Conservation (phyloP, 2,888 invertebrate species). For the Rapana venosa region DNA sequence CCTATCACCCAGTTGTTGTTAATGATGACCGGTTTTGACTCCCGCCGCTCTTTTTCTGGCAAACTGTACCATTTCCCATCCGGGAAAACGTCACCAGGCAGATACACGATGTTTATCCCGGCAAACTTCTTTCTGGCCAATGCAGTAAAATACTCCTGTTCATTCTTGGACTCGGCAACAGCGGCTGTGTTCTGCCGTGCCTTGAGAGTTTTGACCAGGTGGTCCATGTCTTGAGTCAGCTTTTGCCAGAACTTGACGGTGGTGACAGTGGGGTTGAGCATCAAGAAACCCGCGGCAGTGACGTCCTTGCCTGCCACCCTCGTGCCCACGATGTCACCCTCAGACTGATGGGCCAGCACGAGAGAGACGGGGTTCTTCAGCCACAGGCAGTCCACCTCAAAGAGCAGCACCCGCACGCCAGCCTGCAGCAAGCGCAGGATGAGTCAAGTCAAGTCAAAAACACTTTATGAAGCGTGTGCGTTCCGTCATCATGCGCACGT, state of each 20-base stretch:
- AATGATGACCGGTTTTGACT: slow-evolving; percentile 57
- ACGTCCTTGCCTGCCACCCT: slow-evolving; percentile 49
- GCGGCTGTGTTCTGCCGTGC: slow-evolving; percentile 43
- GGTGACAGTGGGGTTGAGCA: slow-evolving; percentile 55
- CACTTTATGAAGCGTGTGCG: slow-evolving; percentile 60
- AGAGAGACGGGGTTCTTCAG: slow-evolving; percentile 58
- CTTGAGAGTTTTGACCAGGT: slow-evolving; percentile 53
- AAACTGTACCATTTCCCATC: slow-evolving; percentile 66
- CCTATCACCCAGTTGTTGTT: slow-evolving; percentile 66
- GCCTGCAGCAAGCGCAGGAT: slow-evolving; percentile 53
- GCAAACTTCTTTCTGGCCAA: slow-evolving; percentile 54
- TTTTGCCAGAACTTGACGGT: slow-evolving; percentile 57
- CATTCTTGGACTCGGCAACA: slow-evolving; percentile 60
- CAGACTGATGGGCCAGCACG: slow-evolving; percentile 46
- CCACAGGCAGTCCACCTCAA: slow-evolving; percentile 68
- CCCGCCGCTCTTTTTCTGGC: slow-evolving; percentile 46
- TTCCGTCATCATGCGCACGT: slow-evolving; percentile 61
- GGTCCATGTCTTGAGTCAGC: slow-evolving; percentile 55
- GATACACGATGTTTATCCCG: slow-evolving; percentile 52
- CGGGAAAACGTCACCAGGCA: slow-evolving; percentile 56
- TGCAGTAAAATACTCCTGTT: slow-evolving; percentile 59
- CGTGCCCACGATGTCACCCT: slow-evolving; percentile 58
- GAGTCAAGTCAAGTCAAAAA: too few relatives aligned
- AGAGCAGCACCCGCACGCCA: slow-evolving; percentile 58
- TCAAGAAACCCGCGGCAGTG: slow-evolving; percentile 62